Base-by-base conservation (phyloP, 2,888 invertebrate genomes). In the Drosophila falleni region DNA sequence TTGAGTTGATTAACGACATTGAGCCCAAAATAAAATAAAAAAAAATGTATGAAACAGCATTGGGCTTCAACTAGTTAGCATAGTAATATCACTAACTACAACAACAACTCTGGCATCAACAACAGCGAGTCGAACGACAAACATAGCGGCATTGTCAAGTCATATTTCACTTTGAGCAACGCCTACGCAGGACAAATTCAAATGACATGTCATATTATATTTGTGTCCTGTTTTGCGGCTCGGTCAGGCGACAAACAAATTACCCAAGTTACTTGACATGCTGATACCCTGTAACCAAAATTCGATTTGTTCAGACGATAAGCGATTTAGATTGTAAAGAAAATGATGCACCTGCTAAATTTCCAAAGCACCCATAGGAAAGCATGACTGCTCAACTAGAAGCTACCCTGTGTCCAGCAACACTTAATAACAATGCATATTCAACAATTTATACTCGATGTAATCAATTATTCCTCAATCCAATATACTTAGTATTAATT, bases 141-240 rank as follows among this genome's bases (percentile, higher is more conserved):
- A 63, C 64, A 71, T 50, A 72, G 69, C 50, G 59, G 56, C 71
- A 67, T 58, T 83, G 75, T 83, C 89, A 82, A 86, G 84, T 89
- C 87, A 87, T 89, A 87, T 84, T 89, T 84, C 87, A 84, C 76
- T 87, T 76, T 74, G 16, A 53, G 76, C 54, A 61, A 72, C 89
- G 68, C 89, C 84, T 70, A 75, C 66, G 51, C 35, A 31, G 66
- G 51, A 67, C 68, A 78, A 82, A 86, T 86, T 78, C 83, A 74
- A 86, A 88, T 84, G 78, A 82, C 86, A 88, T 55, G 71, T 82
- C 89, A 74, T 71, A 77, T 74, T 77, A 64, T 77, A 81, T 83
- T 81, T 83, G 80, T 78, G 71, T 68, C 53, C 58, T 42, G 50
- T 70, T 58, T 71, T 64, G 54, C n/a, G 53, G 11, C 19, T 46